Evolutionary conservation across 92 coral and sea anemone species (phyloP).

Genomic region (Nematostella vectensis): DNA sequence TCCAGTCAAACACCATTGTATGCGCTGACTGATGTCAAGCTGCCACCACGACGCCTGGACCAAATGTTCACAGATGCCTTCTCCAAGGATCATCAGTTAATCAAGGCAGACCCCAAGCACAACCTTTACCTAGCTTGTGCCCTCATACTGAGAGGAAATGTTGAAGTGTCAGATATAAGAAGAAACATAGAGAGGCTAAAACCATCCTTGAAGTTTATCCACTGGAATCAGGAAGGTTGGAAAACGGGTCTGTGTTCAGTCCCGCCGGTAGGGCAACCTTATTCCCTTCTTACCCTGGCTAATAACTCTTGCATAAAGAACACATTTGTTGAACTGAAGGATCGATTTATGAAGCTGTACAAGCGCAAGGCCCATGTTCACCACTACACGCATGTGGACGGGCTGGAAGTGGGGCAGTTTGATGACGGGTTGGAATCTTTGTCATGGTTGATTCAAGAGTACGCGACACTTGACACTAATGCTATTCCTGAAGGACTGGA

Average conservation of each 20-base stretch:
- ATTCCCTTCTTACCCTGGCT: constrained; percentile 79
- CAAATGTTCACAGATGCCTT: constrained; percentile 96
- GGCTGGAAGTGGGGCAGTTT: constrained; percentile 70
- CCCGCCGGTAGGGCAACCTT: constrained; percentile 92
- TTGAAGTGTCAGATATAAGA: constrained; percentile 85
- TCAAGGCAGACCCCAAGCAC: constrained; percentile 93
- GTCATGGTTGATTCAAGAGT: constrained; percentile 64
- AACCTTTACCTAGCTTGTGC: constrained; percentile 93
- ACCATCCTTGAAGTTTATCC: constrained; percentile 79
- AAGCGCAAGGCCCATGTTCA: constrained; percentile 92
- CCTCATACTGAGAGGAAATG: constrained; percentile 85
- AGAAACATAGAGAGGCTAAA: constrained; percentile 91
- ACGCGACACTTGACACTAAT: constrained; percentile 45
- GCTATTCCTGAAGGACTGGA: constrained; percentile 49
- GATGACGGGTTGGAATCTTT: constrained; percentile 78
- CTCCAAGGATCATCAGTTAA: constrained; percentile 87
- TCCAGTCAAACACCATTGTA: constrained; percentile 94
- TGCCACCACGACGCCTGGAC: constrained; percentile 86
- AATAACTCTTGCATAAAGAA: constrained; percentile 91
- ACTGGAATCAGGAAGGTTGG: constrained; percentile 99
- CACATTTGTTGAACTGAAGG: constrained; percentile 74
- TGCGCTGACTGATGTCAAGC: constrained; percentile 70
- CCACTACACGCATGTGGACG: constrained; percentile 81
- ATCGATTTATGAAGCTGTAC: constrained; percentile 80
- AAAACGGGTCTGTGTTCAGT: constrained; percentile 94